Base-by-base conservation (phyloP, 2,888 invertebrate genomes). In the Caenorhabditis macrosperma region DNA sequence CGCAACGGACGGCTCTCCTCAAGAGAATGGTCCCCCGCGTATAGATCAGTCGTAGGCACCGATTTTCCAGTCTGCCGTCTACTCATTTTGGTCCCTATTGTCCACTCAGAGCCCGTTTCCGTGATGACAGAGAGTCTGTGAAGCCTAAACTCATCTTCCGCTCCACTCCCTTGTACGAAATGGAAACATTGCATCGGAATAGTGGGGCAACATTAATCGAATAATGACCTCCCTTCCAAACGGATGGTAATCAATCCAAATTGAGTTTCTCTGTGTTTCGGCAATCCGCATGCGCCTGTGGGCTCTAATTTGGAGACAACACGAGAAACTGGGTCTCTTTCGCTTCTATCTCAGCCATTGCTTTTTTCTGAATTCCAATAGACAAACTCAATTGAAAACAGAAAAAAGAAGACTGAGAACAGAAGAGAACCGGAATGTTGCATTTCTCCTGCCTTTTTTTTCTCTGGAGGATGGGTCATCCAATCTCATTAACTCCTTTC, bases 201-300 rank as follows among this genome's bases (percentile, higher is more conserved):
- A 24, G 26, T 24, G 44, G 61, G 59, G 22, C 68, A 68, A 55
- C 61, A 69, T 74, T 79, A 68, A 79, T 78, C 78, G 78, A 78
- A 78, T 78, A 71, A 77, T 77, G 77, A 77, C 77, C 69, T 68
- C 60, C 50, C 48, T 78, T 38, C 71, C 64, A 67, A 59, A 71
- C 71, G 60, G 48, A 64, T 69, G 69, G 79, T 79, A 79, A 79
- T 79, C 79, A 79, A 79, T 74, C 79, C 79, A 79, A 79, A 79
- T 74, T 79, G 79, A 79, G 74, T 79, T 79, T 78, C 48, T 50
- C 30, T 30, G 44, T 61, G 46, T 41, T 64, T 64, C 64, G 44
- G 30, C 57, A 26, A 20, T 57, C 30, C 12, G 54, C 44, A 66
- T 20, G 30, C 52, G 1, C 20, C 5, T 17, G 38, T 28, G 15